Evolutionary conservation across 2,113 vertebrate genomes (phyloP).

Genomic region (Chloebia gouldiae): DNA sequence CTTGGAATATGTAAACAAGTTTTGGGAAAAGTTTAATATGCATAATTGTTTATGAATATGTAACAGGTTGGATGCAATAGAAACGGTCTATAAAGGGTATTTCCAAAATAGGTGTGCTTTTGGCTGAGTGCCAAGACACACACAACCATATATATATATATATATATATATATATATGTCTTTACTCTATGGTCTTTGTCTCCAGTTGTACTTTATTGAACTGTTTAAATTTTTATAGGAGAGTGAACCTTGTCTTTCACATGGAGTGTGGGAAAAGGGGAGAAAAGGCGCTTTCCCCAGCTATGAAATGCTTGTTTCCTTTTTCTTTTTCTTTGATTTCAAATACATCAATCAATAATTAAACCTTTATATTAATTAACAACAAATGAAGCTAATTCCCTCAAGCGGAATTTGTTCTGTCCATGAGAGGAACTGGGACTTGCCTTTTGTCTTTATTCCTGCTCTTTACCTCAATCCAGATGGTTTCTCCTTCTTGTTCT

Average conservation of each 20-base stretch:
- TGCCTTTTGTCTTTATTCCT: rapidly evolving
- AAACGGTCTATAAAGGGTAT: not conserved
- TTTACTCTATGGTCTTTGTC: not conserved
- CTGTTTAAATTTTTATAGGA: not conserved
- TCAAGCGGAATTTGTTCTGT: not conserved
- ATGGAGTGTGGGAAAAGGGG: not conserved
- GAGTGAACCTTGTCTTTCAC: not conserved
- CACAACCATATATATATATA: rapidly evolving
- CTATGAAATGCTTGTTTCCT: not conserved
- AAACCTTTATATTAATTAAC: not conserved
- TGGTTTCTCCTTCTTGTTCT: not conserved
- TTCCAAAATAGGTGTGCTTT: not conserved
- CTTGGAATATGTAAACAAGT: not conserved
- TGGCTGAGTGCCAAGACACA: not conserved
- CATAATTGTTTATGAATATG: not conserved
- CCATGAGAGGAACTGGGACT: not conserved
- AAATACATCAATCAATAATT: not conserved
- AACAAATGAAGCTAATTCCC: not conserved
- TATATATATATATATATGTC: too few species aligned
- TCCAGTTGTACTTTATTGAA: not conserved
- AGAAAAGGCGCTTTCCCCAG: not conserved
- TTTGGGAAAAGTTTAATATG: not conserved
- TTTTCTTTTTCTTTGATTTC: not conserved
- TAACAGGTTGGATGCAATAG: not conserved
- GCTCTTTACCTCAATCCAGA: not conserved